Percentiles rank a stretch among this genome's conserved stretches.
Conservation (phyloP, 2,888 invertebrate species). For the Sepiola atlantica region DNA sequence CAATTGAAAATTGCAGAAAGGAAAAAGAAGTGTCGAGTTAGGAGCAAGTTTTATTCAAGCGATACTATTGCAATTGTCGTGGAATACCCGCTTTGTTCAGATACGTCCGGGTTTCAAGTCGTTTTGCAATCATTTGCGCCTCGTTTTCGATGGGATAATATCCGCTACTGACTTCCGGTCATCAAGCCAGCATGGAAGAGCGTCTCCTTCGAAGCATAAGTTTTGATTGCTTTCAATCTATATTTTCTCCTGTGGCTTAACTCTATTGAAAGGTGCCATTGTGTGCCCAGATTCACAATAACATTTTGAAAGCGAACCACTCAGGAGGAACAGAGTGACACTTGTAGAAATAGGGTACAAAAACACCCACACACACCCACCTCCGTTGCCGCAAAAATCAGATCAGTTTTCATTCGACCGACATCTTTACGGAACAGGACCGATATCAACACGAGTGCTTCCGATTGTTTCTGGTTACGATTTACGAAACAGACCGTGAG, state of each 20-base stretch:
- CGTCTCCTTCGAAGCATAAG: neutral
- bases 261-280: neutral
- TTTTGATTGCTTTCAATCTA: conserved; percentile 20
- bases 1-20: neutral
- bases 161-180: conserved; percentile 13
- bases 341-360: neutral
- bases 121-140: neutral
- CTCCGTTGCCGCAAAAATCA: neutral
- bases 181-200: neutral
- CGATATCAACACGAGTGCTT: too few relatives aligned
- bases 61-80: neutral
- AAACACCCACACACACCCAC: neutral
- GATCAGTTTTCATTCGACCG: neutral
- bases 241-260: neutral
- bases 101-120: conserved; percentile 15
- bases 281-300: neutral
- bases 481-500: too few relatives aligned
- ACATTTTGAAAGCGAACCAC: neutral
- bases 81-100: neutral
- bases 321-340: conserved; percentile 12
- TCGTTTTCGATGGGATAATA: conserved; percentile 32
- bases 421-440: neutral
- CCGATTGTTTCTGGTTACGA: too few relatives aligned
- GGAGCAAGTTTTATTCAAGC: conserved; percentile 16
- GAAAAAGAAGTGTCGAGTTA: conserved; percentile 20